Evolutionary conservation across 2,113 vertebrate species (phyloP).

Genomic region (Apistogramma diplotaenia): DNA sequence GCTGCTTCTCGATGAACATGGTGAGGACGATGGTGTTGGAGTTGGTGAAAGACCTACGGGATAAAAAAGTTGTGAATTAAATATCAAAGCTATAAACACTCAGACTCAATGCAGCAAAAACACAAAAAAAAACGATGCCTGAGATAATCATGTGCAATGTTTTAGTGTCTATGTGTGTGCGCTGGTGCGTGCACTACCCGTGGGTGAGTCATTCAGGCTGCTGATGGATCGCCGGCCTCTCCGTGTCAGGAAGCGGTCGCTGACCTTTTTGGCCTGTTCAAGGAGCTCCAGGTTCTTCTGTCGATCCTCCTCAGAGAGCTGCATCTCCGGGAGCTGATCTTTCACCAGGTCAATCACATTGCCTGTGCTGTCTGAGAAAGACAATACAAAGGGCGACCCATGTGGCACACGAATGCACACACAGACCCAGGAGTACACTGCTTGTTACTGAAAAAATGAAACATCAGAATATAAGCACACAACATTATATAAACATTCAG

Average conservation of each 20-base stretch:
- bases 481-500: too few species aligned
- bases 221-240: slow-evolving; percentile 88
- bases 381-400: not conserved
- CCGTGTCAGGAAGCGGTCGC: slow-evolving; percentile 88
- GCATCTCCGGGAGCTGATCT: slow-evolving; percentile 88
- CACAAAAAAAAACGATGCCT: not conserved
- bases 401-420: not conserved
- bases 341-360: slow-evolving; percentile 91
- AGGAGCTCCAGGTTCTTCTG: slow-evolving; percentile 93
- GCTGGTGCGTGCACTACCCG: slow-evolving; percentile 65
- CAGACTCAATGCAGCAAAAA: not conserved
- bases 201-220: slow-evolving; percentile 84
- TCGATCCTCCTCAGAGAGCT: slow-evolving; percentile 93
- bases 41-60: slow-evolving; percentile 78
- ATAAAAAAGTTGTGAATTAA: not conserved
- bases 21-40: slow-evolving; percentile 80
- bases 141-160: not conserved
- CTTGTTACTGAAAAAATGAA: not conserved
- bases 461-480: not conserved
- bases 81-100: not conserved
- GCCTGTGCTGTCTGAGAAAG: slow-evolving; percentile 82
- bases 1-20: slow-evolving; percentile 78
- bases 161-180: not conserved
- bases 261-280: slow-evolving; percentile 93
- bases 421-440: not conserved